phyloP scores from a whole-genome alignment of 2,797 vertebrate species.

The Kryptopterus vitreolus region DNA sequence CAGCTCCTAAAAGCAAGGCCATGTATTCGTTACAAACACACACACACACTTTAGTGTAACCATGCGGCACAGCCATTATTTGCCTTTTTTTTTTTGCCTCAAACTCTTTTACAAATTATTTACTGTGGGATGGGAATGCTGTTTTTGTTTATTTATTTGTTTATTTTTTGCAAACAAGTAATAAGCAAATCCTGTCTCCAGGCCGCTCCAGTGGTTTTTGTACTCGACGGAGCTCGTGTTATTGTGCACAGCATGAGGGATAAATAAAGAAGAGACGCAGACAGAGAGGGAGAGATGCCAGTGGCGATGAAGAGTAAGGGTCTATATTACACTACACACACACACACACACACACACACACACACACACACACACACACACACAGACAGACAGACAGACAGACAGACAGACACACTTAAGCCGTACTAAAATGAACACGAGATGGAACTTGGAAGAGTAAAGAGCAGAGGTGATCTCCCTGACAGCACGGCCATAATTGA shows the following conservation, averaged over 20 bases:
- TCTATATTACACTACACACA: constrained; percentile 29
- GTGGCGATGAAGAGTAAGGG: constrained; percentile 23
- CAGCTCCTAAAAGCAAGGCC: too few species aligned
- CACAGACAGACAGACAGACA: constrained; percentile 11
- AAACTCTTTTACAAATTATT: background rate
- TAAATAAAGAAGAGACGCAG: constrained; percentile 7
- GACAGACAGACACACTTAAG: constrained; percentile 32
- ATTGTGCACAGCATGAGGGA: constrained; percentile 33
- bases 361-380: constrained; percentile 35
- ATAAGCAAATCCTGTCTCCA: constrained; percentile 19
- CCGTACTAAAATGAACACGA: constrained; percentile 36
- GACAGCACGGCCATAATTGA: constrained; percentile 28
- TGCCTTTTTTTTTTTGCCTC: background rate
- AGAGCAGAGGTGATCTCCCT: constrained; percentile 36
- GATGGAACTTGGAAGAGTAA: constrained; percentile 24
- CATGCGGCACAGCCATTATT: constrained; percentile 9
- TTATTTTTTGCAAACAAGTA: constrained; percentile 14
- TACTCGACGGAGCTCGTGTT: constrained; percentile 27
- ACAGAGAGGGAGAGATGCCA: constrained; percentile 33
- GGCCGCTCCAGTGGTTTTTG: constrained; percentile 15
- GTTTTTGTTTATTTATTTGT: too few species aligned
- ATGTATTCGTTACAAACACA: background rate
- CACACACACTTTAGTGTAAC: background rate
- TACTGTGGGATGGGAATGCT: background rate
- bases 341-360: constrained; percentile 27